phyloP scores from a whole-genome alignment of 2,113 vertebrate genomes.

The Myrmecophaga tridactyla region DNA sequence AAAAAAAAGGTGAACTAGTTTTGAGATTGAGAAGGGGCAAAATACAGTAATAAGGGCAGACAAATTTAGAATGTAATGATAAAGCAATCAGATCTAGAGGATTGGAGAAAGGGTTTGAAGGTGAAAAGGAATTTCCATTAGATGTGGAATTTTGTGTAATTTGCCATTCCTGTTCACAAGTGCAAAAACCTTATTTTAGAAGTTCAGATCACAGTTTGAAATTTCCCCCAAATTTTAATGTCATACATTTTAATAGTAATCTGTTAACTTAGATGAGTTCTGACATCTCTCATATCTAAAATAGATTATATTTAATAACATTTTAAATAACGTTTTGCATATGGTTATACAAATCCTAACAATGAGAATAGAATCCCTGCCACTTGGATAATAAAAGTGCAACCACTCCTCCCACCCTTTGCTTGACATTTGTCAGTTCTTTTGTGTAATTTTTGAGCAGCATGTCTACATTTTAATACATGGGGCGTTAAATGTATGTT shows the following conservation, averaged over 20 bases:
- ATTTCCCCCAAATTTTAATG: neutral
- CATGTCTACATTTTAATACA: neutral
- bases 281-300: neutral
- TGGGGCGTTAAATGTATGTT: neutral
- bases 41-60: neutral
- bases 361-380: neutral
- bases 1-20: neutral
- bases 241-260: neutral
- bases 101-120: neutral
- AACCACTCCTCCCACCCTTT: neutral
- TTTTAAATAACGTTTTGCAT: neutral
- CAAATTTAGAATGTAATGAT: neutral
- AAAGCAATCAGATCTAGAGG: neutral
- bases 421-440: neutral
- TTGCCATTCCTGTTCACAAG: neutral
- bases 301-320: neutral
- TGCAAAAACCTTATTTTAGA: neutral
- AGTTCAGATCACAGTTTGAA: neutral
- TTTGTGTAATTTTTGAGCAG: constrained; percentile 4
- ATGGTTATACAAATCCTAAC: neutral
- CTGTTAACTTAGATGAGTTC: neutral
- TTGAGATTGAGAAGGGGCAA: neutral
- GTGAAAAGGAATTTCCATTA: neutral
- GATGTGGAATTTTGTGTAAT: neutral
- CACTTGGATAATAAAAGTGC: neutral